Evolutionary conservation across 2,113 vertebrate species (phyloP), one percentile per base, ranked within the genome.

Genomic region (Ginglymostoma cirratum): DNA sequence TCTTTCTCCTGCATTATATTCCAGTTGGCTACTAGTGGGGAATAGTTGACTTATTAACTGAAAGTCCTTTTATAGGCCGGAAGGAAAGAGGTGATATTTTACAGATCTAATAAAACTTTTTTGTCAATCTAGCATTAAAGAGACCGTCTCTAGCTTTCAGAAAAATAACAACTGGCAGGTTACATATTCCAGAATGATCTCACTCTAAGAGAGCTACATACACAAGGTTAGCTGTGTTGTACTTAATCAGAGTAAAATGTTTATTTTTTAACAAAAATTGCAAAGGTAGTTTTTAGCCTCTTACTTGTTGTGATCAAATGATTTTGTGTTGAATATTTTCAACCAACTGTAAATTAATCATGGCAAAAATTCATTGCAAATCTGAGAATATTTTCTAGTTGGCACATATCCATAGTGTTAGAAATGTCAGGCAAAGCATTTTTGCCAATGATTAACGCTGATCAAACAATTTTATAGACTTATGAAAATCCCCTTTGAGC

Each of bases 391-490:
- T 97, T 97, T 97, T 97, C 97, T 97, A 96, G 96, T 96, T 97
- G 97, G 97, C 96, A 97, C 96, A 96, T 96, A 97, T 97, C 97
- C 97, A 97, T 2, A 96, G 96, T 96, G 96, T 96, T 97, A 96
- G 96, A 96, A 97, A 96, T 96, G 96, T 96, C 96, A 97, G 96
- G 96, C 96, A 96, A 96, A 96, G 96, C 96, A 96, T 96, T 97
- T 97, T 97, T 96, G 97, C 97, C 97, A 97, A 97, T 97, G 97
- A 97, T 97, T 97, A 97, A 97, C 97, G 97, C 97, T 96, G 97
- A 97, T 97, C 97, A 97, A 97, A 97, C 96, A 97, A 97, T 97
- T 97, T 93, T 97, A 95, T 48, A 76, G 94, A 95, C 94, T 30
- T 97, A 97, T 97, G 96, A 95, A 95, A 95, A 95, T 45, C 95